These are phyloP conservation scores for Phymatocera aterrima DNA, from an alignment of 2,888 invertebrate genomes.

Conservation along the genomic window DNA sequence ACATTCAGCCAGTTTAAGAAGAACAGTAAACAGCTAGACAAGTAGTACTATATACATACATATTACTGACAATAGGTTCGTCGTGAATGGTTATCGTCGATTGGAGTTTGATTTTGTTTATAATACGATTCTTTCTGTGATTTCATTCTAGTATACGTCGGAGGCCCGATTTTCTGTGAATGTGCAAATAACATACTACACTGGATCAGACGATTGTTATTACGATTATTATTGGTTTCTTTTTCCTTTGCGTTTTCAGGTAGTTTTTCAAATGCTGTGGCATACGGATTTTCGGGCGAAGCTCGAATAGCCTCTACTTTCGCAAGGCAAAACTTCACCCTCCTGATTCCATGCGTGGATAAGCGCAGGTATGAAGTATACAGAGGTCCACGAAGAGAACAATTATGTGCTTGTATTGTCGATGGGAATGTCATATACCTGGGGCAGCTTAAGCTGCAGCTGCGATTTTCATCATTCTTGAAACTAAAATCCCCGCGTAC, in stretches of 20 bases:
- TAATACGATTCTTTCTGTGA: too few species aligned
- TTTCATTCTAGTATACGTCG: too few species aligned
- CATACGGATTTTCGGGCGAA: neutral
- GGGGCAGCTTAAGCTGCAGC: neutral
- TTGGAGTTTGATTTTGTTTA: neutral
- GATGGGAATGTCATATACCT: too few species aligned
- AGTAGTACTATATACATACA: too few species aligned
- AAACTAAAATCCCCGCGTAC: neutral
- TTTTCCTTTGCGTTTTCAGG: too few species aligned
- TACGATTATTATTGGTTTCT: too few species aligned
- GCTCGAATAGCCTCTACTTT: neutral
- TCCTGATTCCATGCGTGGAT: too few species aligned
- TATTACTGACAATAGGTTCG: too few species aligned
- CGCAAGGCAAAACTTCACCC: neutral
- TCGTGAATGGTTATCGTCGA: slow-evolving; percentile 8
- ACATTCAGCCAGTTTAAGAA: neutral
- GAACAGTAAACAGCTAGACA: slow-evolving; percentile 10
- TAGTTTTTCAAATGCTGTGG: neutral
- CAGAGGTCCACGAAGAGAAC: neutral
- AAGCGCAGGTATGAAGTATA: neutral
- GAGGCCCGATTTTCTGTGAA: too few species aligned
- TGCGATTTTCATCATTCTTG: neutral
- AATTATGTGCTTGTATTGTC: neutral
- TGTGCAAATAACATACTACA: too few species aligned
- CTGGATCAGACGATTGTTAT: too few species aligned